These are phyloP conservation scores for Odocoileus hemionus DNA, from an alignment of 2,113 vertebrate species.

Conservation along the genomic window DNA sequence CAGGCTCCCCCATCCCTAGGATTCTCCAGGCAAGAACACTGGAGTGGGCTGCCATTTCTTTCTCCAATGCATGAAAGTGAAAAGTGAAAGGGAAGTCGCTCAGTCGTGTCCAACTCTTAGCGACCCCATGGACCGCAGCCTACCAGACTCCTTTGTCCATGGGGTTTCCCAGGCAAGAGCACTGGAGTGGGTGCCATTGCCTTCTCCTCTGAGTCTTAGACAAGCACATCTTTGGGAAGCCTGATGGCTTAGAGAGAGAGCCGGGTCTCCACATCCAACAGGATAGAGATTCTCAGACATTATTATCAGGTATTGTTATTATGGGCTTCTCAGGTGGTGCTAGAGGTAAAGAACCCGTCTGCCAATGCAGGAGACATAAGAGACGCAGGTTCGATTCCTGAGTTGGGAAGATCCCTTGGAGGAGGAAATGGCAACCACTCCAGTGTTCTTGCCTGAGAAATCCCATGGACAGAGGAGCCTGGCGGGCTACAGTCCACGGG, in stretches of 20 bases:
- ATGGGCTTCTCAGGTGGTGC: background rate
- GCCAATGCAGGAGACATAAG: background rate
- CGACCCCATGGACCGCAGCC: too few species aligned
- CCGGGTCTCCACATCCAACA: background rate
- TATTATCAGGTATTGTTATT: background rate
- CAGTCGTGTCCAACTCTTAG: too few species aligned
- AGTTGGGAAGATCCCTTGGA: background rate
- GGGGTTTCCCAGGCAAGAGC: too few species aligned
- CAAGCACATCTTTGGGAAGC: background rate
- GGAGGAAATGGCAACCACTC: background rate
- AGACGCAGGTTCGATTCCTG: background rate
- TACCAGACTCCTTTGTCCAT: too few species aligned
- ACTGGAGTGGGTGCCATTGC: too few species aligned
- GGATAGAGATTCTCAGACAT: background rate
- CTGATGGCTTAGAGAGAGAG: background rate
- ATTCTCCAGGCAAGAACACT: too few species aligned
- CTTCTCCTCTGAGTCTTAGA: background rate
- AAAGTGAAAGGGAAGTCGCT: too few species aligned
- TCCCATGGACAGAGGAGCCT: background rate
- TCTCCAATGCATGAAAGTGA: too few species aligned
- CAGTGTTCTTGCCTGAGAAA: background rate
- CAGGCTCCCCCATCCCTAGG: too few species aligned
- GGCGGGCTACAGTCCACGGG: background rate
- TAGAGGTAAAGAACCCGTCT: background rate
- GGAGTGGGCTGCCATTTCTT: too few species aligned